phyloP scores from a whole-genome alignment of 2,888 invertebrate species.

The Strigamia maritima region DNA sequence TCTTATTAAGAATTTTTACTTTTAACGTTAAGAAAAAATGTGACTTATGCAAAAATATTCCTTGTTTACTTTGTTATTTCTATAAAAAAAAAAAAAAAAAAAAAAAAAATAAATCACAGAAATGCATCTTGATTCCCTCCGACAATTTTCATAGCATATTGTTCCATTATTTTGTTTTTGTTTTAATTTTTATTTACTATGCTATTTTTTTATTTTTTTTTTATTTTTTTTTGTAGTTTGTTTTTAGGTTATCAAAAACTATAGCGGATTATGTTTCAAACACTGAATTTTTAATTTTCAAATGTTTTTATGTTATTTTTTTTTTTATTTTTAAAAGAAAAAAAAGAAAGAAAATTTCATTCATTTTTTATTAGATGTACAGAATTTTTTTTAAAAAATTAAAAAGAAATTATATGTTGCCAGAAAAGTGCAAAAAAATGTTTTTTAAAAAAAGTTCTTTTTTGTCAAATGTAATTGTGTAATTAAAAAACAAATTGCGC shows the following conservation, averaged over 20 bases:
- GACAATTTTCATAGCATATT: neutral
- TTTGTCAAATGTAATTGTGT: constrained; percentile 8
- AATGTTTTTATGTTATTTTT: neutral
- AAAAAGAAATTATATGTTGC: constrained; percentile 4
- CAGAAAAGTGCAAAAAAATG: neutral
- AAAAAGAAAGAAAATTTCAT: neutral
- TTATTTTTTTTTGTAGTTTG: neutral
- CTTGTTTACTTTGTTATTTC: neutral
- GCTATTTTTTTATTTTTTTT: too few species aligned
- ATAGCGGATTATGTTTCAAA: neutral
- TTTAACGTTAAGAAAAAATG: neutral
- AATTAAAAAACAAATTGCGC: constrained; percentile 2
- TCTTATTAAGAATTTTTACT: neutral
- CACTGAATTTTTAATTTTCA: neutral
- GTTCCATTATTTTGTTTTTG: neutral
- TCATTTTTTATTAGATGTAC: neutral
- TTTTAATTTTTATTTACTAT: too few species aligned
- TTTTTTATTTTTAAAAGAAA: neutral
- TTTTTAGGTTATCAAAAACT: neutral
- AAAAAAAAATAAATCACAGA: too few species aligned
- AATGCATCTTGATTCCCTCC: constrained; percentile 7
- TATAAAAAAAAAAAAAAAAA: neutral
- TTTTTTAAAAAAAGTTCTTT: neutral
- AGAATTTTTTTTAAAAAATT: neutral
- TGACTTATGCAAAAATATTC: neutral